Evolutionary conservation across 1,140 invertebrate species (phyloP).

Genomic region (Hestina assimilis): DNA sequence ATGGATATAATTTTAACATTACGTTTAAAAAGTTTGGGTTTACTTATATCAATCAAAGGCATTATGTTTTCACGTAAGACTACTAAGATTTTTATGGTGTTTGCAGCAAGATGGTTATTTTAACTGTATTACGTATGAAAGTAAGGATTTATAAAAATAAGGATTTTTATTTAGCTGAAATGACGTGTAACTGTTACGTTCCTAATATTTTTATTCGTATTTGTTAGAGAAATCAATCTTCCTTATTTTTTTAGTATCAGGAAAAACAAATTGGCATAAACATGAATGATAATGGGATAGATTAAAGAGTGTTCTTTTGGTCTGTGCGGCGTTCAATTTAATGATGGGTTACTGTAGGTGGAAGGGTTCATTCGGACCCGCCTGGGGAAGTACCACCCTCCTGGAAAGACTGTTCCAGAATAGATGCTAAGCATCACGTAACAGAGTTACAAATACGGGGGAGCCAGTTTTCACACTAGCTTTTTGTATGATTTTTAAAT

Average conservation of each 20-base stretch:
- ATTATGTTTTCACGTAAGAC: no score
- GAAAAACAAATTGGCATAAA: no score
- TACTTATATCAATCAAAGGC: no score
- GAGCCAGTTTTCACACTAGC: slow-evolving; percentile 8
- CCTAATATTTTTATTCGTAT: background rate
- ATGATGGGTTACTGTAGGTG: background rate
- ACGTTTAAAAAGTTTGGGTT: no score
- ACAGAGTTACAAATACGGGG: slow-evolving; percentile 12
- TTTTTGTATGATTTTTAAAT: background rate
- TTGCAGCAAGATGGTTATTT: no score
- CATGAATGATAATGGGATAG: background rate
- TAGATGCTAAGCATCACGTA: background rate
- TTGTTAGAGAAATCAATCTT: background rate
- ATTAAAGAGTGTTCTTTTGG: background rate
- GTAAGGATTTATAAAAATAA: no score
- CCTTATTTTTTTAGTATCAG: background rate
- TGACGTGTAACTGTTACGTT: no score
- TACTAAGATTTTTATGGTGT: no score
- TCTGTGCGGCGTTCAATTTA: background rate
- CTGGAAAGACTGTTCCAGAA: slow-evolving; percentile 1
- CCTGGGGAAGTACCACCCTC: slow-evolving; percentile 12
- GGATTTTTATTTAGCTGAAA: no score
- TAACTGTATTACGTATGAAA: no score
- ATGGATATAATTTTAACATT: no score
- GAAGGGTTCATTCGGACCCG: slow-evolving; percentile 1